Conservation (phyloP, 2,797 vertebrate genomes). For the Apogon talboti region DNA sequence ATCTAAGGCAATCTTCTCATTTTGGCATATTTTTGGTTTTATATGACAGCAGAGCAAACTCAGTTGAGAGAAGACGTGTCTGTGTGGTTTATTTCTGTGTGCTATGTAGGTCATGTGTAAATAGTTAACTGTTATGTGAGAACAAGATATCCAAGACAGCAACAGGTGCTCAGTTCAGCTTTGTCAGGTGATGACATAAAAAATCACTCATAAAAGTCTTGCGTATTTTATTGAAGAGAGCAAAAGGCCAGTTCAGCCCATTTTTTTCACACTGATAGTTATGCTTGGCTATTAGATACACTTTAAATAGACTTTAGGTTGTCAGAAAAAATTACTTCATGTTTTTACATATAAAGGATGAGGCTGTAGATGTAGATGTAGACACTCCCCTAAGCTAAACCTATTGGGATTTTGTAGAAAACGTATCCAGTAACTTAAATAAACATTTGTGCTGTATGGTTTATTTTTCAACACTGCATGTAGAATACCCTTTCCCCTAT, state of each 20-base stretch:
- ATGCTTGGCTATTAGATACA: not conserved
- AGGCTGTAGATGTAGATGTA: too few species aligned
- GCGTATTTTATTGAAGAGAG: slow-evolving; percentile 10
- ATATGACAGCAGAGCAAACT: slow-evolving; percentile 3
- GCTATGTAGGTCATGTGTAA: slow-evolving; percentile 70
- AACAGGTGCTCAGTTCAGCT: slow-evolving; percentile 61
- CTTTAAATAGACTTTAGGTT: not conserved
- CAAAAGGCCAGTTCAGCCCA: not conserved
- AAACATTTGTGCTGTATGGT: slow-evolving; percentile 36
- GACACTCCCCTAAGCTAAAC: not conserved
- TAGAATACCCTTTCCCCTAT: slow-evolving; percentile 4
- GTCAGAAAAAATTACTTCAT: not conserved
- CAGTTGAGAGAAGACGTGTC: slow-evolving; percentile 5
- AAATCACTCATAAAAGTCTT: not conserved
- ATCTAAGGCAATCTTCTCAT: too few species aligned
- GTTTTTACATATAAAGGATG: not conserved
- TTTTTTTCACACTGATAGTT: not conserved
- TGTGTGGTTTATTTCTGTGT: slow-evolving; percentile 55
- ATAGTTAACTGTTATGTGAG: slow-evolving; percentile 67
- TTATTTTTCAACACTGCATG: slow-evolving; percentile 19
- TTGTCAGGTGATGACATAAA: slow-evolving; percentile 27
- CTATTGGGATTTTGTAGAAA: slow-evolving; percentile 4
- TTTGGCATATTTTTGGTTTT: not conserved
- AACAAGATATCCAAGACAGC: slow-evolving; percentile 34
- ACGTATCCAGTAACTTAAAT: slow-evolving; percentile 3